Conservation (phyloP, 2,113 vertebrate genomes). For the Clupea harengus region DNA sequence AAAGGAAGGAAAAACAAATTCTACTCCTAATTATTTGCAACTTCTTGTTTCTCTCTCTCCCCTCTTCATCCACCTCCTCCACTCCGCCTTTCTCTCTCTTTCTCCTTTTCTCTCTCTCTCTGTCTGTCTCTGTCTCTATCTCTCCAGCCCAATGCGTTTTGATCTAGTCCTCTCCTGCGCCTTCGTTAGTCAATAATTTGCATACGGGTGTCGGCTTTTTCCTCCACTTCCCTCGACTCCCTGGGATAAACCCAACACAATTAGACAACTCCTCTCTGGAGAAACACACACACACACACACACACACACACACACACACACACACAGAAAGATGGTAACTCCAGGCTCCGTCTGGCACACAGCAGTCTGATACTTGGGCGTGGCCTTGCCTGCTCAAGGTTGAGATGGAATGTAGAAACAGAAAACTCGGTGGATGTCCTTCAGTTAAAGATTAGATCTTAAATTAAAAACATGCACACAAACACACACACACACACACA, state of each 20-base stretch:
- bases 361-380: not conserved
- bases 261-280: too few species aligned
- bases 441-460: too few species aligned
- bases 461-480: too few species aligned
- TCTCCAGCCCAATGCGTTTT: slow-evolving; percentile 25
- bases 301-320: slow-evolving; percentile 2
- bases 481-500: too few species aligned
- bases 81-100: not conserved
- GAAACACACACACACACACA: not conserved
- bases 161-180: slow-evolving; percentile 24
- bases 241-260: too few species aligned
- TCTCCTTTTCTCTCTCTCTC: slow-evolving; percentile 13
- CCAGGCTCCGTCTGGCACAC: too few species aligned
- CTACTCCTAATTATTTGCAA: slow-evolving; percentile 60
- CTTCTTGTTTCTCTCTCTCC: slow-evolving; percentile 26
- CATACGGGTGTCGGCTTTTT: slow-evolving; percentile 23
- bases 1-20: slow-evolving; percentile 58
- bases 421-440: not conserved
- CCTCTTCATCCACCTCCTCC: not conserved
- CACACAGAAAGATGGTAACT: not conserved
- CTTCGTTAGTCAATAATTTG: slow-evolving; percentile 40
- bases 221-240: too few species aligned
- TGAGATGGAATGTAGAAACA: not conserved
- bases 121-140: slow-evolving; percentile 9
- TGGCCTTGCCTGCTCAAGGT: not conserved